Evolutionary conservation across 2,113 vertebrate genomes (phyloP).

Genomic region (Psephotus haematonotus): DNA sequence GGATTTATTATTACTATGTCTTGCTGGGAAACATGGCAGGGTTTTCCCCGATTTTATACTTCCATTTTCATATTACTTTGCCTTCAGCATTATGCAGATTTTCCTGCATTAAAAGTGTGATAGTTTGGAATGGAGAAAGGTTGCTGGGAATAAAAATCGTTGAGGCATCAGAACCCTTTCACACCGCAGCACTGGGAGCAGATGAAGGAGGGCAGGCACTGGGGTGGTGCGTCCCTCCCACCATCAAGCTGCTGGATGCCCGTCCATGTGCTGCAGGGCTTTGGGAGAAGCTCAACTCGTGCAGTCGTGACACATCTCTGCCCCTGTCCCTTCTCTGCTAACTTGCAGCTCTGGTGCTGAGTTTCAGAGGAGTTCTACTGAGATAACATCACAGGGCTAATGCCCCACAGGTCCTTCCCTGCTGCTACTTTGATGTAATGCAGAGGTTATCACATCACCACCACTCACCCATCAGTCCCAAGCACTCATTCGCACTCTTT

Average conservation of each 20-base stretch:
- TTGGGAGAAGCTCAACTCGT: neutral
- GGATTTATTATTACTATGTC: neutral
- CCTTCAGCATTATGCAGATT: neutral
- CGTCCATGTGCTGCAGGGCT: neutral
- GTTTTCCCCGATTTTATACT: neutral
- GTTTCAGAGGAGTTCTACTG: neutral
- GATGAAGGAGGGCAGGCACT: neutral
- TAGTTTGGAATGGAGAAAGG: neutral
- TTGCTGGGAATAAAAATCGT: neutral
- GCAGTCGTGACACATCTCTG: accelerated
- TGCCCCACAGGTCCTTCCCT: neutral
- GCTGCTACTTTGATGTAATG: accelerated
- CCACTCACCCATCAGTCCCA: neutral
- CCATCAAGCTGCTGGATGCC: neutral
- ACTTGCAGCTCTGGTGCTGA: neutral
- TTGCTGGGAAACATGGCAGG: accelerated
- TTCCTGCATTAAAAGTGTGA: neutral
- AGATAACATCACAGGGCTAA: neutral
- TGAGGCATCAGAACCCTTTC: neutral
- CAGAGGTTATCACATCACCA: neutral
- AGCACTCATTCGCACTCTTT: neutral
- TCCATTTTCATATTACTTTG: neutral
- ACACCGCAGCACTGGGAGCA: neutral
- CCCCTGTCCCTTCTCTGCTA: neutral
- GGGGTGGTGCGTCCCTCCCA: neutral